Conservation (phyloP, 2,797 vertebrate genomes). For the Thunnus albacares region DNA sequence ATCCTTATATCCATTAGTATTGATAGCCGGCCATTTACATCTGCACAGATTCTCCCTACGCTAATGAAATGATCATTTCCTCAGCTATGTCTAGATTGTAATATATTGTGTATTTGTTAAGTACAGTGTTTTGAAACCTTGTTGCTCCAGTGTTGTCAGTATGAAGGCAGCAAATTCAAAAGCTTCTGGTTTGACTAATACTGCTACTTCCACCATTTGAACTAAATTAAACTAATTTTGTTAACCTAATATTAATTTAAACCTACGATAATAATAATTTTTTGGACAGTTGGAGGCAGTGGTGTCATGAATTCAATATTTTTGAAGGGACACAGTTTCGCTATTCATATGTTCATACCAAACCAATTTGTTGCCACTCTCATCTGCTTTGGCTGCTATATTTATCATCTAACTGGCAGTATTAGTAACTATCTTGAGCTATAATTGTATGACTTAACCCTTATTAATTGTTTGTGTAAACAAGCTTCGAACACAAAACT, state of each 20-base stretch:
- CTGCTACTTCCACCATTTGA: neutral
- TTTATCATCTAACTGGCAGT: no score
- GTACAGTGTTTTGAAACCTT: conserved; percentile 7
- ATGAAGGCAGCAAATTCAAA: neutral
- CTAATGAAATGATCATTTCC: conserved; percentile 48
- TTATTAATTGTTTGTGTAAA: neutral
- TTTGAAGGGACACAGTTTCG: no score
- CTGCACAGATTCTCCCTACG: conserved; percentile 23
- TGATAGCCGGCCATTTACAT: conserved; percentile 57
- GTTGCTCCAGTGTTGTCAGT: neutral
- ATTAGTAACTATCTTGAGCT: no score
- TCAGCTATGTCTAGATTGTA: conserved; percentile 14
- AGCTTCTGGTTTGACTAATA: neutral
- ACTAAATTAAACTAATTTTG: neutral
- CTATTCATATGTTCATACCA: no score
- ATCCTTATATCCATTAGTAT: conserved; percentile 61
- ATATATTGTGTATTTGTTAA: conserved; percentile 20
- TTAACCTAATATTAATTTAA: neutral
- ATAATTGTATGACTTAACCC: no score
- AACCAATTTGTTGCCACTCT: no score
- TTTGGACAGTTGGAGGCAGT: neutral
- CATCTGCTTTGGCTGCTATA: no score
- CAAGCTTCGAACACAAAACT: neutral
- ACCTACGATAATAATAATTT: neutral
- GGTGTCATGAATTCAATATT: no score